Conservation (phyloP, 35 echinoderm and acorn worm genomes). For the Ophiothrix spiculata region DNA sequence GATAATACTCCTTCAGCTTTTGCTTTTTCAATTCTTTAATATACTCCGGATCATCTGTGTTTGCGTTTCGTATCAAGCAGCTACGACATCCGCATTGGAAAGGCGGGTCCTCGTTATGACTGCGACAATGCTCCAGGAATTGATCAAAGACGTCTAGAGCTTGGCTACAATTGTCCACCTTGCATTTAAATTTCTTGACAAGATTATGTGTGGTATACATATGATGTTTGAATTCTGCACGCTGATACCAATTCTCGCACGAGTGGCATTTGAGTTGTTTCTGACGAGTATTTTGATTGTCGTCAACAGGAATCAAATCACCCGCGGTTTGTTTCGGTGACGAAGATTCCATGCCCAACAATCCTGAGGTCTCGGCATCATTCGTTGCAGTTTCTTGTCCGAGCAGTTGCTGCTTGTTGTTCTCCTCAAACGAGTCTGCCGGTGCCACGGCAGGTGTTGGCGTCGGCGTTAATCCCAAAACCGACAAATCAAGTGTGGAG, state of each 20-base stretch:
- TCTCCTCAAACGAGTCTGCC: no score
- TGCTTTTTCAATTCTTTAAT: conserved; percentile 51
- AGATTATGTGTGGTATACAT: conserved; percentile 74
- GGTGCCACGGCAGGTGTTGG: no score
- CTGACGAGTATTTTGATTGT: neutral
- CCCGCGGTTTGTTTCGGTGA: no score
- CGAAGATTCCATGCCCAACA: no score
- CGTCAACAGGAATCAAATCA: no score
- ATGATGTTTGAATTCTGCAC: conserved; percentile 50
- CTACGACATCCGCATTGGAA: conserved; percentile 77
- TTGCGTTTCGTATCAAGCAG: conserved; percentile 55
- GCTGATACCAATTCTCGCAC: conserved; percentile 66
- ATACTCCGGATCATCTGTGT: conserved; percentile 41
- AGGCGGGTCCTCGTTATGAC: conserved; percentile 42
- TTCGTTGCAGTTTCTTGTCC: no score
- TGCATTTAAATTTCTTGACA: conserved; percentile 80
- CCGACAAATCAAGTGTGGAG: conserved; percentile 55
- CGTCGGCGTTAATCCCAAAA: conserved; percentile 61
- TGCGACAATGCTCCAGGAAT: conserved; percentile 53
- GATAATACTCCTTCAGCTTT: conserved; percentile 84
- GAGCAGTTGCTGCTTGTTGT: no score
- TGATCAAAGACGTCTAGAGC: conserved; percentile 37
- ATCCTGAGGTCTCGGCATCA: no score
- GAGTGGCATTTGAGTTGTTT: conserved; percentile 71
- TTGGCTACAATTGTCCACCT: conserved; percentile 44